Evolutionary conservation across 2,888 invertebrate species (phyloP).

Genomic region (Panzeria rudis): DNA sequence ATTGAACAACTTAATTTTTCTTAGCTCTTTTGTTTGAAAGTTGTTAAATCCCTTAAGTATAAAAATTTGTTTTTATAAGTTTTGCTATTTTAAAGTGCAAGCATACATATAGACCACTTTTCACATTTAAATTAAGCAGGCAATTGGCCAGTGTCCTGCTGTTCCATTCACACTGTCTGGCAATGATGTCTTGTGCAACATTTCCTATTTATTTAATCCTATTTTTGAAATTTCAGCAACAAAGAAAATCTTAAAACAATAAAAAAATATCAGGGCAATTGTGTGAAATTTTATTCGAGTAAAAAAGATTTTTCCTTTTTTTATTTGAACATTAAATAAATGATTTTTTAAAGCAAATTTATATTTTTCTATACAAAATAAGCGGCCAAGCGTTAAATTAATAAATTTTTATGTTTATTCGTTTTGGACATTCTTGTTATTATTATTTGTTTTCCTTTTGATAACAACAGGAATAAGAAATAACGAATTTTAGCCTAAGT

Average conservation of each 20-base stretch:
- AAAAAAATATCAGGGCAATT: conserved; percentile 3
- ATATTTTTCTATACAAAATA: not conserved
- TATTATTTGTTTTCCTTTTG: not conserved
- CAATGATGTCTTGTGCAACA: not conserved
- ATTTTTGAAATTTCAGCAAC: not conserved
- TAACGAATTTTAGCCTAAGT: not conserved
- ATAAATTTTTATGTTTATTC: conserved; percentile 3
- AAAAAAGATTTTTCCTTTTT: not conserved
- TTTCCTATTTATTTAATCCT: conserved; percentile 3
- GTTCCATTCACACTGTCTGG: conserved; percentile 2
- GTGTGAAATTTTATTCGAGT: not conserved
- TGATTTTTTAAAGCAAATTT: not conserved
- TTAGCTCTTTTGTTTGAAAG: not conserved
- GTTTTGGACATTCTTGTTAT: not conserved
- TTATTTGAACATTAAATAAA: conserved; percentile 16
- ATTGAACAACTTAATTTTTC: not conserved
- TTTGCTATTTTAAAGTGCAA: not conserved
- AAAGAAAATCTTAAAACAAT: not conserved
- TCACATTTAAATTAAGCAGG: not conserved
- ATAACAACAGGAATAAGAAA: not conserved
- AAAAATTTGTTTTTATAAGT: not conserved
- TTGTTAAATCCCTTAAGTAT: not conserved
- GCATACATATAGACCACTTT: not conserved
- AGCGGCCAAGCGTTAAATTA: conserved; percentile 19
- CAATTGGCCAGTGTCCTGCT: not conserved